These are phyloP conservation scores for Oreochromis grahami DNA, from an alignment of 2,797 vertebrate species.

Conservation along the genomic window DNA sequence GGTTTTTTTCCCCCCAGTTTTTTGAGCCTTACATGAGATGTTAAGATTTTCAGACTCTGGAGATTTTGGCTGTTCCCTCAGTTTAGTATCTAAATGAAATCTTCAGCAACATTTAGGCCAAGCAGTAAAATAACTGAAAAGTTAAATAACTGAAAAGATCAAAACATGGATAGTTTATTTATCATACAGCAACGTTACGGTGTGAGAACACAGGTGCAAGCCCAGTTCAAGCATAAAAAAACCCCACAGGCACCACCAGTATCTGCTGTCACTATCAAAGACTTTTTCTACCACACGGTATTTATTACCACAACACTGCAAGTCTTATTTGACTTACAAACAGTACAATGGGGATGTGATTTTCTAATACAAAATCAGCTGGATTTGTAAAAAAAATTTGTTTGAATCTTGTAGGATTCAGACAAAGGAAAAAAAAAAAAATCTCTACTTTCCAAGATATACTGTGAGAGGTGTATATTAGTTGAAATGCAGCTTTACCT, in stretches of 20 bases:
- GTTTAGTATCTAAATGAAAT: conserved; percentile 3
- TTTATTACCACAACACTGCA: neutral
- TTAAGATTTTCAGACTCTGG: neutral
- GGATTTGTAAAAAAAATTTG: neutral
- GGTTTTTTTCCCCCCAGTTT: neutral
- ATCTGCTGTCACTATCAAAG: neutral
- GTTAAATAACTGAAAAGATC: neutral
- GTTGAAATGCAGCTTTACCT: neutral
- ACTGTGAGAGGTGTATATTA: neutral
- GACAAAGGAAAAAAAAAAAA: neutral
- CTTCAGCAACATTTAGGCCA: neutral
- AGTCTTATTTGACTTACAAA: neutral
- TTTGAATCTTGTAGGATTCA: neutral
- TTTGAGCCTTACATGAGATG: conserved; percentile 1
- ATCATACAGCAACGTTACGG: neutral
- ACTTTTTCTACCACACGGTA: neutral
- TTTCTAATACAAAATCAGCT: neutral
- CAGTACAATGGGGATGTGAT: neutral
- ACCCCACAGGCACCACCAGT: neutral
- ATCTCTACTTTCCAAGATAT: neutral
- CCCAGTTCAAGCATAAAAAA: neutral
- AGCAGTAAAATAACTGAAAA: neutral
- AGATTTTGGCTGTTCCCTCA: neutral
- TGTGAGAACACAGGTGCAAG: neutral
- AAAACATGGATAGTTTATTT: neutral